Evolutionary conservation across 2,113 vertebrate species (phyloP), one percentile per base, ranked within the genome.

Genomic region (Edolisoma coerulescens): DNA sequence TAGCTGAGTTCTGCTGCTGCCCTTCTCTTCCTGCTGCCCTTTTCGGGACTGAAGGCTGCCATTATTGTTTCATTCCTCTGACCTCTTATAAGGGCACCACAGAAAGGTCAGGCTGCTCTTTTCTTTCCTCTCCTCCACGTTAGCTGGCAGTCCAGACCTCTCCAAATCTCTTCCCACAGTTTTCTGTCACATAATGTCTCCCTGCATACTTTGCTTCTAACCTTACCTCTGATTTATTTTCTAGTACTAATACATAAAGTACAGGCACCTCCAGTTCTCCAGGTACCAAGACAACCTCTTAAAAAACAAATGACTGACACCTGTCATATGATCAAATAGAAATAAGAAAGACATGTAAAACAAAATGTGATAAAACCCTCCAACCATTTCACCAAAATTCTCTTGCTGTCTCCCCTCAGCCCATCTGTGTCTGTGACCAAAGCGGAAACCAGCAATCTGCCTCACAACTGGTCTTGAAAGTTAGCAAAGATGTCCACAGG

Each of bases 41-140:
- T 95, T 96, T 68, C 4, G 0, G 89, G 86, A 86, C 68, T 89
- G 95, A 87, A 92, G 85, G 87, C 60, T 95, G 95, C 90, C 93
- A 89, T 95, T 96, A 94, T 65, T 96, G 88, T 81, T 90, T 96
- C 79, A 93, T 92, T 95, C 79, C 79, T 90, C 37, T 88, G 85
- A 92, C 90, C 92, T 94, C 93, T 81, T 41, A 64, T 81, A 96
- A 96, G 92, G 79, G 71, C 95, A 95, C 41, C 64, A 60, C 28
- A 60, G 90, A 96, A 96, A 97, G 88, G 92, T 84, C 92, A 87
- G 83, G 59, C 68, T 95, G 93, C 85, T 95, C 79, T 96, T 95
- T 95, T 88, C 73, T 77, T 86, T 70, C 75, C 54, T 84, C 37
- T 93, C 52, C 23, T 82, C 13, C 39, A 57, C 33, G 69, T 80